These are phyloP conservation scores for Amniataba percoides DNA, from an alignment of 2,797 vertebrate species.

Conservation along the genomic window DNA sequence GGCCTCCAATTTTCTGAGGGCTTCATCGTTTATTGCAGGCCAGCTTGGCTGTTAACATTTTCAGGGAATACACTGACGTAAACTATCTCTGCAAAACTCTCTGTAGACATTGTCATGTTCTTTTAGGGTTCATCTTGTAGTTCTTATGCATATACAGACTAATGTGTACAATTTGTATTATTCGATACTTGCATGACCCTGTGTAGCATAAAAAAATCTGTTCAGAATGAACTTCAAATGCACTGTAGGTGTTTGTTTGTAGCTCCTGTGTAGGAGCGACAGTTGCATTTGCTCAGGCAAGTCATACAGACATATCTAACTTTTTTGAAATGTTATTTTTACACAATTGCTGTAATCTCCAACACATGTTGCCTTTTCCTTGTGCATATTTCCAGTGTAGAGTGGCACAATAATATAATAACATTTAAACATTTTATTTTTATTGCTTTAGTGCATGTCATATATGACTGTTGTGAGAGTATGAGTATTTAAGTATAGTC, in stretches of 20 bases:
- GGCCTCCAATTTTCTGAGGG: background rate
- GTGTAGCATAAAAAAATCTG: background rate
- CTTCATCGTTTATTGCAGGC: background rate
- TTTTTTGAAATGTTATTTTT: background rate
- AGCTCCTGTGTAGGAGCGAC: background rate
- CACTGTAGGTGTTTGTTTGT: background rate
- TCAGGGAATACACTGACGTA: conserved; percentile 8
- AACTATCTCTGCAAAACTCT: background rate
- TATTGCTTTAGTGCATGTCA: background rate
- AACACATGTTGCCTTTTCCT: conserved; percentile 2
- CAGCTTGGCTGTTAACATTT: conserved; percentile 9
- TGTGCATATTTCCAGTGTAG: background rate
- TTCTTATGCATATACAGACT: background rate
- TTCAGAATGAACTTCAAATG: background rate
- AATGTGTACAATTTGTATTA: background rate
- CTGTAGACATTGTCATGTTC: background rate
- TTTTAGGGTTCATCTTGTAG: background rate
- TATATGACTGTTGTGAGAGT: background rate
- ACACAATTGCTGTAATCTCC: background rate
- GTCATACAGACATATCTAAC: background rate
- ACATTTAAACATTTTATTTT: too few species aligned
- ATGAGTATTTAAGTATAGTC: background rate
- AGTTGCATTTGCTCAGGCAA: background rate
- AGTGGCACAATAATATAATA: background rate
- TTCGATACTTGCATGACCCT: background rate